phyloP scores from a whole-genome alignment of 2,797 vertebrate species.

The Gallinago solitaria region DNA sequence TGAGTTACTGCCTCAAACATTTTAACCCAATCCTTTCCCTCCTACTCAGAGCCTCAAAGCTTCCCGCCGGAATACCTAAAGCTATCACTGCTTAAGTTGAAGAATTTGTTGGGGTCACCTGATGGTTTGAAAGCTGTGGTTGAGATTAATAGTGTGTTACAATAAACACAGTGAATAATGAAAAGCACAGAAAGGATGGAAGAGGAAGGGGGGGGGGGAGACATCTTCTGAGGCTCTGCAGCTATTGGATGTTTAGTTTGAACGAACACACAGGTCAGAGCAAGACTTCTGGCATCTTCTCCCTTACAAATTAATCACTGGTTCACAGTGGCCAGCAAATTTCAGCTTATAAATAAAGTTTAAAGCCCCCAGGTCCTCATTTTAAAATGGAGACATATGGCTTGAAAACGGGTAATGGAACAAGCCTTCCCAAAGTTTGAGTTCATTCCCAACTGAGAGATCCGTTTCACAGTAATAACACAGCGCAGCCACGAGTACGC shows the following conservation, averaged over 20 bases:
- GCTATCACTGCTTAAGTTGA: not conserved
- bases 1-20: not conserved
- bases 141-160: slow-evolving; percentile 57
- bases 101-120: slow-evolving; percentile 13
- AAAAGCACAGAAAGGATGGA: slow-evolving; percentile 23
- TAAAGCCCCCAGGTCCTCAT: slow-evolving; percentile 33
- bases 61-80: not conserved
- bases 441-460: slow-evolving; percentile 50
- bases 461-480: slow-evolving; percentile 52
- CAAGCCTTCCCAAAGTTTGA: slow-evolving; percentile 8
- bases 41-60: not conserved
- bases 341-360: slow-evolving; percentile 63
- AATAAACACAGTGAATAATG: slow-evolving; percentile 58
- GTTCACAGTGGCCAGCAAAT: slow-evolving; percentile 33
- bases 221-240: slow-evolving; percentile 7
- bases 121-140: slow-evolving; percentile 31
- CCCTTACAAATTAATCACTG: slow-evolving; percentile 28
- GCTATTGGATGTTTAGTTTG: slow-evolving; percentile 54
- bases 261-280: slow-evolving; percentile 19
- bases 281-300: slow-evolving; percentile 45
- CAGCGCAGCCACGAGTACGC: not conserved
- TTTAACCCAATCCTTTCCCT: not conserved
- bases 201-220: slow-evolving; percentile 17
- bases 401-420: slow-evolving; percentile 41
- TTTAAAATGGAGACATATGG: slow-evolving; percentile 42